Evolutionary conservation across 2,888 invertebrate species (phyloP).

Genomic region (Drosophila longiperda): DNA sequence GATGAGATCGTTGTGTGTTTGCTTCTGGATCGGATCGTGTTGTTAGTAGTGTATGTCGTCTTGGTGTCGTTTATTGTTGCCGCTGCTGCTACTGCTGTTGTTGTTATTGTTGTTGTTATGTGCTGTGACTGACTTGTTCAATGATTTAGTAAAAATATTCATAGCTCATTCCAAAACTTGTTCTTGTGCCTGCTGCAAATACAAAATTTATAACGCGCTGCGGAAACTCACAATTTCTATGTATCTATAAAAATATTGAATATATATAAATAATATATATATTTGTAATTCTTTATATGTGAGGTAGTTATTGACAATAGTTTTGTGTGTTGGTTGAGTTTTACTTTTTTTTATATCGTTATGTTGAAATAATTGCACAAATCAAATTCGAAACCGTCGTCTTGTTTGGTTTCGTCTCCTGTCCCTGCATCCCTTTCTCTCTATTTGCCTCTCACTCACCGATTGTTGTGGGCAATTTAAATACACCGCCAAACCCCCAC

Average conservation of each 20-base stretch:
- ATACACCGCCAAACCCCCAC: slow-evolving; percentile 41
- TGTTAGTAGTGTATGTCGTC: slow-evolving; percentile 71
- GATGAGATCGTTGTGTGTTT: slow-evolving; percentile 42
- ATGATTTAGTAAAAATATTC: slow-evolving; percentile 72
- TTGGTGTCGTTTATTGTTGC: slow-evolving; percentile 68
- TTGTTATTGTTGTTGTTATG: slow-evolving; percentile 70
- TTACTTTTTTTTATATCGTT: slow-evolving; percentile 45
- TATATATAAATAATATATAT: slow-evolving; percentile 18
- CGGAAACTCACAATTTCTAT: slow-evolving; percentile 51
- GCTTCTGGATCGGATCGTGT: slow-evolving; percentile 50
- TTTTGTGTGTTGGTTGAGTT: slow-evolving; percentile 35
- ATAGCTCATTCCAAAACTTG: slow-evolving; percentile 71
- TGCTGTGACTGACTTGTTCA: slow-evolving; percentile 70
- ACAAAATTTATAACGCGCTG: slow-evolving; percentile 54
- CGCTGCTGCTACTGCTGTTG: slow-evolving; percentile 63
- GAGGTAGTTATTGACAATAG: slow-evolving; percentile 46
- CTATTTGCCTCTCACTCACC: background rate
- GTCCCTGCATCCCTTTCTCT: background rate
- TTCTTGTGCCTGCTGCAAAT: slow-evolving; percentile 65
- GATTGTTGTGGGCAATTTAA: slow-evolving; percentile 44
- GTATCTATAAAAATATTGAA: slow-evolving; percentile 53
- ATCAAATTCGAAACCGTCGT: slow-evolving; percentile 35
- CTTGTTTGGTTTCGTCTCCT: slow-evolving; percentile 34
- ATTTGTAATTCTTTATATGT: slow-evolving; percentile 37
- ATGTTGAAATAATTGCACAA: slow-evolving; percentile 56